Base-by-base conservation (phyloP, 2,797 vertebrate species). In the Oophaga sylvatica region DNA sequence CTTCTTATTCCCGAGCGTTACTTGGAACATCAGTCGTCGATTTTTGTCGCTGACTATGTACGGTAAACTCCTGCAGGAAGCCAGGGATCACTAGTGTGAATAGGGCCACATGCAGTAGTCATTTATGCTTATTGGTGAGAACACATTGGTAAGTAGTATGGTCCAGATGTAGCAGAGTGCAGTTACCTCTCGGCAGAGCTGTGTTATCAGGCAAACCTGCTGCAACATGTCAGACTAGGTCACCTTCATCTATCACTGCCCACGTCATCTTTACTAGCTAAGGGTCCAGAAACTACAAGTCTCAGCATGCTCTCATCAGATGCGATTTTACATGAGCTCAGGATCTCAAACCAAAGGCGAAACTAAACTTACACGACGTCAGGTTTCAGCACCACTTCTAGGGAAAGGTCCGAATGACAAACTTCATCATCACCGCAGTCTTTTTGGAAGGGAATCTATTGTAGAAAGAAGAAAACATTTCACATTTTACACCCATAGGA, bases 361-460 rank as follows among this genome's bases (percentile, higher is more conserved):
- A 81, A 26, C 48, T 45, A 35, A 1, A 91, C 94, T 94, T 92
- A 97, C 97, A 94, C 89, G 0, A 89, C 87, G 75, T 93, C 90
- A 16, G 92, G 91, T 87, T 93, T 92, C 57, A 59, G 93, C 35
- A 93, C 94, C 88, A 96, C 95, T 5, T 90, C 92, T 83, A 98
- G 93, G 90, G 94, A 93, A 88, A 98, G 94, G 89, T 98, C 96
- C 77, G 95, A 96, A 45, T 93, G 88, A 89, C 97, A 98, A 80
- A 96, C 88, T 2, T 96, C 95, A 89, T 98, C 97, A n/a, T 96
- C 94, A 68, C 97, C 97, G 70, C 97, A 98, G 65, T 98, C 96
- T 92, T 97, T 98, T 3, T 96, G 92, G 90, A 98, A 98, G 59
- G 97, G 97, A 85, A 97, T 94, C 97, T 98, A 90, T 63, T 71